Conservation (phyloP, 2,888 invertebrate genomes). For the Luperina nickerlii region DNA sequence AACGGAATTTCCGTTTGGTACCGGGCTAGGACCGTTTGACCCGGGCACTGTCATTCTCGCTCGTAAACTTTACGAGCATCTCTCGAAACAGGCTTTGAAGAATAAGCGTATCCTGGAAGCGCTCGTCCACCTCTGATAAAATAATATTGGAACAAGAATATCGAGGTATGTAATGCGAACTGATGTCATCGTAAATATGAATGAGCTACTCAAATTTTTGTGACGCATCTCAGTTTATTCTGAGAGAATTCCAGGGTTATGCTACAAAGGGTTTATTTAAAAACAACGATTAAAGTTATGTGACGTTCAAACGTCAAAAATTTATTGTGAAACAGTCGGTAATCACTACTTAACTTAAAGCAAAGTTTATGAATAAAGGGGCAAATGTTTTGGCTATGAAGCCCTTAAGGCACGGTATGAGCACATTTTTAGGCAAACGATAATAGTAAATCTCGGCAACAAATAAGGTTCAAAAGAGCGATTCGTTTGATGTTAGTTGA, state of each 20-base stretch:
- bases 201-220: constrained; percentile 73
- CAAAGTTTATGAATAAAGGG: not conserved
- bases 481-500: too few relatives aligned
- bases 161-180: constrained; percentile 72
- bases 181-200: constrained; percentile 73
- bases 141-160: constrained; percentile 76
- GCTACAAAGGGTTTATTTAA: constrained; percentile 3
- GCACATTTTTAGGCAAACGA: too few relatives aligned
- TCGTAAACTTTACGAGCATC: constrained; percentile 79
- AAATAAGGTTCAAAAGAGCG: too few relatives aligned
- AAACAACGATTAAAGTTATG: not conserved
- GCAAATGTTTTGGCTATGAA: too few relatives aligned
- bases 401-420: too few relatives aligned
- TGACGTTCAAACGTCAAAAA: not conserved
- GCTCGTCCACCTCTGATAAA: constrained; percentile 64
- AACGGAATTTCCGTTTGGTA: constrained; percentile 73
- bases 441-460: too few relatives aligned
- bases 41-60: constrained; percentile 71
- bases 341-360: not conserved
- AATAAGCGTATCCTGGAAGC: constrained; percentile 70
- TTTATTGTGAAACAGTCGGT: not conserved
- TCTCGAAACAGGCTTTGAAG: constrained; percentile 71
- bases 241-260: constrained; percentile 37
- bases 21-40: constrained; percentile 69
- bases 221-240: constrained; percentile 61